These are phyloP conservation scores for Pluvianellus socialis DNA, from an alignment of 2,113 vertebrate genomes.

Conservation along the genomic window DNA sequence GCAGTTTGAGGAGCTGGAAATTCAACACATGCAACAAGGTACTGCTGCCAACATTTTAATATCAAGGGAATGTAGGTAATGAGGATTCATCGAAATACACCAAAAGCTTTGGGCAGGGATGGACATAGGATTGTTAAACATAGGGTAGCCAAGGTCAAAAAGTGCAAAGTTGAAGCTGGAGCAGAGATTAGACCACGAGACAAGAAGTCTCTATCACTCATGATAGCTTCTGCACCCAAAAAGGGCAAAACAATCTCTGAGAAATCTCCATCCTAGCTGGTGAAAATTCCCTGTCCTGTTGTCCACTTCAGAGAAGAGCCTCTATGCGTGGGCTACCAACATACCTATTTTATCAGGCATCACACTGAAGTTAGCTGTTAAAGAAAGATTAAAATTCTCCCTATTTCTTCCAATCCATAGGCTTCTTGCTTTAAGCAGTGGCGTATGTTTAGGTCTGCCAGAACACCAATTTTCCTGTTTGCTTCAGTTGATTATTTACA, in stretches of 20 bases:
- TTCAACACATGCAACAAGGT: background rate
- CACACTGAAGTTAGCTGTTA: background rate
- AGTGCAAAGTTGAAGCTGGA: background rate
- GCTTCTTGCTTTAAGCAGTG: background rate
- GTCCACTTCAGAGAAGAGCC: background rate
- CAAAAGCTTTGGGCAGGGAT: background rate
- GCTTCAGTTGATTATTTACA: background rate
- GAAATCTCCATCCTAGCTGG: background rate
- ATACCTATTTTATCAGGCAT: background rate
- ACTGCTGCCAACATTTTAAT: background rate
- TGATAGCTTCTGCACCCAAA: background rate
- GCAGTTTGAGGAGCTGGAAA: background rate
- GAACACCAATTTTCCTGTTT: background rate
- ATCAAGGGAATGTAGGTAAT: background rate
- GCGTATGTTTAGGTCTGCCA: background rate
- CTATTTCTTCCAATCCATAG: background rate
- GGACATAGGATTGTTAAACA: background rate
- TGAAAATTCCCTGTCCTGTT: background rate
- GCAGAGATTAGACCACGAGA: background rate
- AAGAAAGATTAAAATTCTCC: background rate
- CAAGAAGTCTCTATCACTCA: background rate
- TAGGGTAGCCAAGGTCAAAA: background rate
- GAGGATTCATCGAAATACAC: background rate
- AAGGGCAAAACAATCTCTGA: background rate
- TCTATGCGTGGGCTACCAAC: background rate